phyloP scores from a whole-genome alignment of 2,113 vertebrate genomes.

The Herpailurus yagouaroundi region DNA sequence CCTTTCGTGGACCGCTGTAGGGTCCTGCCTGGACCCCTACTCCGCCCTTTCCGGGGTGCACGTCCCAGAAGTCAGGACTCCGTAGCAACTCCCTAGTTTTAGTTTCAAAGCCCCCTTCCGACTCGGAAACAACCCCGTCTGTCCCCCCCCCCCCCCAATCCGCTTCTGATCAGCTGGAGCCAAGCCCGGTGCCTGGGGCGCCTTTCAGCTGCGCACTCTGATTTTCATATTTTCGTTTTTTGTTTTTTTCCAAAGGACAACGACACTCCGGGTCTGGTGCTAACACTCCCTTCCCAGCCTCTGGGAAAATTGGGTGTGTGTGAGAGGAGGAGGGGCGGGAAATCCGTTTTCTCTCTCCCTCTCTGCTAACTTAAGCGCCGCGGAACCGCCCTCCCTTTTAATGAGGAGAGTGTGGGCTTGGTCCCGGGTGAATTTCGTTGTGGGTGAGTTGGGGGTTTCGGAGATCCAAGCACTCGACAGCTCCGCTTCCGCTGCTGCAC shows the following conservation, averaged over 20 bases:
- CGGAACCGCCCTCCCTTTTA: neutral
- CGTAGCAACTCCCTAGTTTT: neutral
- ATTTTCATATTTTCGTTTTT: slow-evolving; percentile 51
- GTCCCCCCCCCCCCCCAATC: too few species aligned
- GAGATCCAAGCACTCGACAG: slow-evolving; percentile 6
- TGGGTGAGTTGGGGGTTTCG: neutral
- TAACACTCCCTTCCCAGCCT: slow-evolving; percentile 52
- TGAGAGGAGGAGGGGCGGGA: neutral
- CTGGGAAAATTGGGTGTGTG: neutral
- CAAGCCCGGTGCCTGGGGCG: neutral
- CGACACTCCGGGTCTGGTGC: slow-evolving; percentile 68
- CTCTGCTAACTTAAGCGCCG: neutral
- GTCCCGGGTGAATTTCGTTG: neutral
- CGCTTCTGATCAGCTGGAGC: neutral
- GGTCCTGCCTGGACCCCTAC: neutral
- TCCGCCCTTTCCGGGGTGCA: neutral
- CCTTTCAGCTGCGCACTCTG: neutral
- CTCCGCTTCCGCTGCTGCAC: neutral
- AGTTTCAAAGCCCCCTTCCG: neutral
- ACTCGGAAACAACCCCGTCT: neutral
- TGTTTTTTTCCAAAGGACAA: neutral
- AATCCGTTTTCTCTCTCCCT: neutral
- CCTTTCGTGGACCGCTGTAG: neutral
- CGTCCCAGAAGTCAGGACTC: neutral
- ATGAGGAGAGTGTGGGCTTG: accelerated